A percentile compares a stretch with the other conserved stretches of the same genome.
Evolutionary conservation across 2,888 invertebrate species (phyloP).

Genomic region (Gymnocheta viridis): DNA sequence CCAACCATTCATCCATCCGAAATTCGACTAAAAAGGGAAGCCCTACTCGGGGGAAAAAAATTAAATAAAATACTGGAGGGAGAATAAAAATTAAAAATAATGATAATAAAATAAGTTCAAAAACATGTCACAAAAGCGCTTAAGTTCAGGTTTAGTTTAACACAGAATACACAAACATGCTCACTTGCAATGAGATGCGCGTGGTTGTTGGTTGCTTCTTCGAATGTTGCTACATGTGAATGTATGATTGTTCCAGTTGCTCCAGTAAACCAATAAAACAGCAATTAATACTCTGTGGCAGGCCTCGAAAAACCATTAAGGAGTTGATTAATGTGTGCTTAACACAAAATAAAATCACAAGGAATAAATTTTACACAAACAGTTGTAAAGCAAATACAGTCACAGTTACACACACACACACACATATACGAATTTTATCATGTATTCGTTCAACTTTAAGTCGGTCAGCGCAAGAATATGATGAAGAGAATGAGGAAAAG

Average conservation of each 20-base stretch:
- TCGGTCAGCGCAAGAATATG: conserved; percentile 48
- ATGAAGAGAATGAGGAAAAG: not conserved
- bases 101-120: conserved; percentile 28
- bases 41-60: conserved; percentile 18
- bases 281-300: conserved; percentile 70
- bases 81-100: not conserved
- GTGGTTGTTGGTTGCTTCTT: not conserved
- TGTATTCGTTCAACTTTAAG: conserved; percentile 17
- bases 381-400: conserved; percentile 38
- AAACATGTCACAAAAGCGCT: conserved; percentile 62
- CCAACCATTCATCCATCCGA: not conserved
- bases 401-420: not conserved
- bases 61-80: conserved; percentile 16
- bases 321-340: conserved; percentile 69
- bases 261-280: conserved; percentile 69
- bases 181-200: not conserved
- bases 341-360: conserved; percentile 69
- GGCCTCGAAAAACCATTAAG: conserved; percentile 69
- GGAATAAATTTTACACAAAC: conserved; percentile 54
- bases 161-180: not conserved
- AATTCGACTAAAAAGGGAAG: conserved; percentile 36
- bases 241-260: conserved; percentile 41
- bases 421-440: not conserved
- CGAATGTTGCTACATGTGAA: not conserved
- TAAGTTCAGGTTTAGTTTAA: conserved; percentile 55